These are phyloP conservation scores for Galagoides demidoff DNA, from an alignment of 2,797 vertebrate species.

Conservation along the genomic window DNA sequence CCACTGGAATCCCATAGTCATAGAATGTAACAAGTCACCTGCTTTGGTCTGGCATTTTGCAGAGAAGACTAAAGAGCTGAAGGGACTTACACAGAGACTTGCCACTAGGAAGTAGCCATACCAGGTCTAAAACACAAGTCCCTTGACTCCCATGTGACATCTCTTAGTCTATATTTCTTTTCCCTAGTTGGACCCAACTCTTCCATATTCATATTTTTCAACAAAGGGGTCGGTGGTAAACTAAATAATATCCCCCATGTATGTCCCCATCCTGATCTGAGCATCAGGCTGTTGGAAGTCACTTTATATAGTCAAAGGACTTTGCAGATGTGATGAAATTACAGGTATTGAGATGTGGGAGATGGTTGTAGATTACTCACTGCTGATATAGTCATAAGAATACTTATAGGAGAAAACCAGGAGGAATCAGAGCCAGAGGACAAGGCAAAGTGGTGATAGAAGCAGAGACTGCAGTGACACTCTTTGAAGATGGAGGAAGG, in stretches of 20 bases:
- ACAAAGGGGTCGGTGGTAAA: not conserved
- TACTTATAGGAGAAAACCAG: not conserved
- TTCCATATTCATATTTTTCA: not conserved
- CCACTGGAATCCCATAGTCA: not conserved
- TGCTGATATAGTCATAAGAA: not conserved
- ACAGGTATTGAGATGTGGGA: not conserved
- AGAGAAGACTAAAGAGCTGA: not conserved
- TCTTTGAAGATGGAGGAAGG: not conserved
- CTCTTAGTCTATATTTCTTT: not conserved
- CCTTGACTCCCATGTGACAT: not conserved
- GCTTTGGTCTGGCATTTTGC: not conserved
- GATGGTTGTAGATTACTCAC: not conserved
- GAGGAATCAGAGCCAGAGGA: not conserved
- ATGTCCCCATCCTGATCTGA: not conserved
- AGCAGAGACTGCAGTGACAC: not conserved
- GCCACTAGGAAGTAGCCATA: not conserved
- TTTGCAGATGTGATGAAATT: not conserved
- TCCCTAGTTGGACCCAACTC: not conserved
- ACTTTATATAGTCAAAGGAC: not conserved
- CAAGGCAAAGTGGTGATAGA: not conserved
- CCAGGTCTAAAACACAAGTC: not conserved
- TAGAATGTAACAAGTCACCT: not conserved
- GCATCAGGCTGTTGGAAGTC: not conserved
- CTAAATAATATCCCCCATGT: not conserved
- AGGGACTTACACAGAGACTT: not conserved